Conservation (phyloP, 92 coral and sea anemone species). For the Zoanthus solanderi region DNA sequence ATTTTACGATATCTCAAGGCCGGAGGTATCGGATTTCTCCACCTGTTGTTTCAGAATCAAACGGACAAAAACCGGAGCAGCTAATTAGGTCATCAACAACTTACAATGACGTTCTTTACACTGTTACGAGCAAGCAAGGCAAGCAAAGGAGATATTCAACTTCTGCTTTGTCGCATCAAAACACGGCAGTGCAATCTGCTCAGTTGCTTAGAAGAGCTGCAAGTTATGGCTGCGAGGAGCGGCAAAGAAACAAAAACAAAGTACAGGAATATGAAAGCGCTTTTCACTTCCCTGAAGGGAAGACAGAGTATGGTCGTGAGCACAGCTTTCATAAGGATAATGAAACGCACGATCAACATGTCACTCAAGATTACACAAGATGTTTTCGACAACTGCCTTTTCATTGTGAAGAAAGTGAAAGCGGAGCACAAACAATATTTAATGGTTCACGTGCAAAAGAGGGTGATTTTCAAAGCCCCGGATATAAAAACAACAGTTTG, state of each 20-base stretch:
- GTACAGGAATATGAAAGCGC: not conserved
- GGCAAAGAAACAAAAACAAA: not conserved
- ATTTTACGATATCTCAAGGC: not conserved
- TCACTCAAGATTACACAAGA: not conserved
- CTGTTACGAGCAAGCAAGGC: slow-evolving; percentile 2
- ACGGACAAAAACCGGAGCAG: not conserved
- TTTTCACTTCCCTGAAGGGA: slow-evolving; percentile 15
- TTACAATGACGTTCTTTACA: not conserved
- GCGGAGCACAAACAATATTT: not conserved
- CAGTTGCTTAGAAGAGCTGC: slow-evolving; percentile 35
- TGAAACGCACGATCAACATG: not conserved
- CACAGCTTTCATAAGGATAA: not conserved
- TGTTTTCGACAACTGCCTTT: not conserved
- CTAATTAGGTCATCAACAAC: not conserved
- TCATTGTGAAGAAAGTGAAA: not conserved
- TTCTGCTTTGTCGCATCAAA: not conserved
- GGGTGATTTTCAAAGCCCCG: not conserved
- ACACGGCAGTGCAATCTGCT: slow-evolving; percentile 20
- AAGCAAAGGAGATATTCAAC: slow-evolving; percentile 24
- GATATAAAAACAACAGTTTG: not conserved
- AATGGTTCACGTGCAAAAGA: not conserved
- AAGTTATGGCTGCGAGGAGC: slow-evolving; percentile 24
- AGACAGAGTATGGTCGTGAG: not conserved
- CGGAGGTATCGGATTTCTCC: not conserved
- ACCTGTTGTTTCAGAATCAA: not conserved